phyloP scores from a whole-genome alignment of 2,888 invertebrate genomes.

The Drosophila algonquin region DNA sequence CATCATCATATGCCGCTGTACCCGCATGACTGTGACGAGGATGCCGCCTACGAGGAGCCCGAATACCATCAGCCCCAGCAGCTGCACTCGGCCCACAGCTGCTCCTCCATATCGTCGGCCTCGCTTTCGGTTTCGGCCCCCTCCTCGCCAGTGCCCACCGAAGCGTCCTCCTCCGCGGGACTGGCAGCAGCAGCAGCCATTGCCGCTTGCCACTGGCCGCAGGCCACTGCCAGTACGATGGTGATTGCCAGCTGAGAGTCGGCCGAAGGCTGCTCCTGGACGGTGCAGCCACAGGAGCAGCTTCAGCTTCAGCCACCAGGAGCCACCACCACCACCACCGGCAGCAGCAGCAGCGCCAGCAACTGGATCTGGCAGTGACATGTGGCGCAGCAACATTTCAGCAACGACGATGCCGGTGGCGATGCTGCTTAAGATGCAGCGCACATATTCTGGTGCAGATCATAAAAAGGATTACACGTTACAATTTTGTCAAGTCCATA shows the following conservation, averaged over 20 bases:
- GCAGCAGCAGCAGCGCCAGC: constrained; percentile 35
- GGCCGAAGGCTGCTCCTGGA: constrained; percentile 68
- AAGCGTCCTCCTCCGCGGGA: constrained; percentile 35
- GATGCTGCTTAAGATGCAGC: constrained; percentile 68
- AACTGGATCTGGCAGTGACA: constrained; percentile 81
- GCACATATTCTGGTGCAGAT: constrained; percentile 72
- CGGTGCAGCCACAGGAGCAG: constrained; percentile 66
- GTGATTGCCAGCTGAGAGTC: constrained; percentile 83
- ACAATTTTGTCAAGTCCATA: constrained; percentile 70
- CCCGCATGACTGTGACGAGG: constrained; percentile 65
- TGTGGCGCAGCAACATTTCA: constrained; percentile 16
- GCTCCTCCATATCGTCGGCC: constrained; percentile 69
- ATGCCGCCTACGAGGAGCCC: constrained; percentile 79
- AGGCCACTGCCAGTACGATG: constrained; percentile 80
- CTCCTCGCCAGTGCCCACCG: constrained; percentile 71
- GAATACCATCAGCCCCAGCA: constrained; percentile 83
- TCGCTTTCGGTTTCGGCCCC: constrained; percentile 29
- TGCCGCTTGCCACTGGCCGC: constrained; percentile 77
- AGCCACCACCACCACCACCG: constrained; percentile 52
- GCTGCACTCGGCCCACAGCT: constrained; percentile 65
- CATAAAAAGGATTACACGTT: constrained; percentile 78
- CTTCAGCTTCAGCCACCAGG: constrained; percentile 55
- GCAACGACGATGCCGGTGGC: constrained; percentile 7
- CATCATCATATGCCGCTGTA: constrained; percentile 52
- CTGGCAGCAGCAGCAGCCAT: constrained; percentile 1